phyloP scores from a whole-genome alignment of 2,797 vertebrate genomes.

The Momotus momota region DNA sequence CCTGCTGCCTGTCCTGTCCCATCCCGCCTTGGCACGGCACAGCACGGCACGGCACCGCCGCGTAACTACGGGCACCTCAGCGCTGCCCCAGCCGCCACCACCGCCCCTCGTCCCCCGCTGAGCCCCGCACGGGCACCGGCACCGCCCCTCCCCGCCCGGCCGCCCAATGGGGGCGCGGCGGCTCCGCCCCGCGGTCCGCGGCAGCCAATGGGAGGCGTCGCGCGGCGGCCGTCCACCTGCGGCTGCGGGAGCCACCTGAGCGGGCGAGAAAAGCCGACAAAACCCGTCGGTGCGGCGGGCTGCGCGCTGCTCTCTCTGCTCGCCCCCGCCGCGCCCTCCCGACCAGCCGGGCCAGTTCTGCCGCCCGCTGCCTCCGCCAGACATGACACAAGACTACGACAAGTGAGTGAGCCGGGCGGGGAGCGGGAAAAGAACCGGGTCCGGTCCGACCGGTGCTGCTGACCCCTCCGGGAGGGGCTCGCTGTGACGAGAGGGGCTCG shows the following conservation, averaged over 20 bases:
- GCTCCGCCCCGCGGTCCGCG: background rate
- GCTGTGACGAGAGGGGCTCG: background rate
- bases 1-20: too few relatives aligned
- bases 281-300: slow-evolving; percentile 89
- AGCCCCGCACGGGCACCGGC: background rate
- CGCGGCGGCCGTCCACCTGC: slow-evolving; percentile 51
- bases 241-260: slow-evolving; percentile 84
- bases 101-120: background rate
- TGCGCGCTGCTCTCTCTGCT: slow-evolving; percentile 8
- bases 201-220: background rate
- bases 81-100: background rate
- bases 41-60: too few relatives aligned
- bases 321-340: slow-evolving; percentile 73
- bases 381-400: slow-evolving; percentile 99
- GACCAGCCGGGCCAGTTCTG: slow-evolving; percentile 99
- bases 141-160: background rate
- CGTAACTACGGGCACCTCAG: background rate
- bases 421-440: background rate
- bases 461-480: background rate
- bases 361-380: slow-evolving; percentile 79
- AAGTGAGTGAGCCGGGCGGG: slow-evolving; percentile 86
- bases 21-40: fast-evolving
- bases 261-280: slow-evolving; percentile 96
- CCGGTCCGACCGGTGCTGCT: slow-evolving; percentile 23
- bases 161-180: background rate